Evolutionary conservation across 2,797 vertebrate species (phyloP), one percentile per base, ranked within the genome.

Genomic region (Sternotherus odoratus): DNA sequence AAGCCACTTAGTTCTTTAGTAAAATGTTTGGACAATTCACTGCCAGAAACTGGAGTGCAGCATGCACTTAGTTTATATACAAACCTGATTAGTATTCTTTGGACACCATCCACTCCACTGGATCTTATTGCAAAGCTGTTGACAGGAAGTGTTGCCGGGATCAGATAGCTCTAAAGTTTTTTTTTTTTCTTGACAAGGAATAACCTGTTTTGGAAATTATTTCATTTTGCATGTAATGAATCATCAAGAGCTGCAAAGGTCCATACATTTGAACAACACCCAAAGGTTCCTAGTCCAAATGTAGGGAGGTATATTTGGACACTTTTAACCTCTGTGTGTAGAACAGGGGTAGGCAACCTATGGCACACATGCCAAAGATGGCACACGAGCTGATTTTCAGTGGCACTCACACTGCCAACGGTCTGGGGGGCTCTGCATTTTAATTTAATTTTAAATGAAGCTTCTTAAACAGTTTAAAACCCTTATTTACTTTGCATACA

Each of bases 31-130:
- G 77, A 94, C 39, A 95, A 75, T 57, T 83, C 95, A 43, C 39
- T 96, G 84, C 60, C 77, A 93, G 90, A 95, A 95, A 94, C 36
- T 90, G 78, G 94, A 93, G 19, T 2, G 1, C 8, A 93, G 46
- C 75, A 72, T 21, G 30, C 16, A 49, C 13, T 95, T 90, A 93
- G 33, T 96, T 98, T 95, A 92, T 95, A 82, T 49, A 96, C 79
- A 94, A 96, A 95, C 85, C 57, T 96, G 95, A 95, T 97, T 92
- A 94, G 63, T 94, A 94, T 96, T 95, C 87, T 94, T 97, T 97
- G 86, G 86, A 96, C 74, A 93, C 24, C n/a, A 39, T 92, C 92
- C 88, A 81, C 79, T 75, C 48, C 63, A 9, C 83, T 96, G 86
- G 84, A 90, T 96, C 92, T 91, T 88, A 83, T 80, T 85, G 60